Base-by-base conservation (phyloP, 2,113 vertebrate genomes). In the Gadus macrocephalus region DNA sequence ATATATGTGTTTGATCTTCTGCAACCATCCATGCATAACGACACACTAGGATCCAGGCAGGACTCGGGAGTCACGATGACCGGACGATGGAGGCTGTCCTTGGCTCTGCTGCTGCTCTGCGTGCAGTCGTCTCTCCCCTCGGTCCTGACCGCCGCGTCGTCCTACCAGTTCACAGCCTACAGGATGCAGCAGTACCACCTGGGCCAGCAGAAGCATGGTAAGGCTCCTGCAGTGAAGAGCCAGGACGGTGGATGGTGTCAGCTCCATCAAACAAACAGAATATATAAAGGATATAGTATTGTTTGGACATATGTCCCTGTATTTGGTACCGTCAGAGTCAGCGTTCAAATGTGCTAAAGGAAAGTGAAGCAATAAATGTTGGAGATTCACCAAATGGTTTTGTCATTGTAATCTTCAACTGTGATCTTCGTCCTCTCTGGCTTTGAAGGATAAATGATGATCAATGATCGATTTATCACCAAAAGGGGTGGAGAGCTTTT, bases 101-200 rank as follows among this genome's bases (percentile, higher is more conserved):
- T 67, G 0, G 66, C 66, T 4, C 17, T 86, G 56, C 72, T 92
- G 64, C 78, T 92, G 74, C 63, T 90, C 53, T 81, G 56, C 22
- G 79, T 70, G 27, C 81, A 78, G 63, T 42, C 62, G 15, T 74
- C 87, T 62, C 85, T 86, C 1, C 73, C 83, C 22, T 89, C 86
- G 0, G 86, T 82, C 19, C 81, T 91, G 58, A 67, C 87, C 16
- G 75, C 89, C 0, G 79, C 87, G 0, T 89, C 89, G 22, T 90
- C 90, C 61, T 90, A 92, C 53, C 89, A 90, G 85, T 92, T 92
- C 81, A 91, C 76, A 0, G 90, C 87, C 62, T 92, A 89, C 79
- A 87, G 91, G 85, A 93, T 92, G 91, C 92, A 93, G 38, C 92
- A 93, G 58, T 93, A 87, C 84, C 81, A 87, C 68, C 15, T 91